Conservation (phyloP, 1,140 invertebrate species). For the Branchinecta lynchi region DNA sequence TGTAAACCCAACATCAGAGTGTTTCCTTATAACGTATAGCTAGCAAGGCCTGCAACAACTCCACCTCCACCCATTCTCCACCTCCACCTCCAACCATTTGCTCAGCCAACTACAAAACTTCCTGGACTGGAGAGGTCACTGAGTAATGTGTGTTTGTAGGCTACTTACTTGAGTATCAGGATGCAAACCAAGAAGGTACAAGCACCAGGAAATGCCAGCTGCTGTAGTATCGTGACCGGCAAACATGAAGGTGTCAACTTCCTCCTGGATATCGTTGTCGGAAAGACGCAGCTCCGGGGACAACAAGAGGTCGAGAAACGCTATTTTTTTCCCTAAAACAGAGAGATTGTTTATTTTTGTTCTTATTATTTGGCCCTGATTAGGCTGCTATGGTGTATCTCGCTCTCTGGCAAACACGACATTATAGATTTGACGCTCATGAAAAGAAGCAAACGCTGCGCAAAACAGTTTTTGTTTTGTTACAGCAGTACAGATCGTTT, state of each 20-base stretch:
- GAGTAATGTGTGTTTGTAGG: conserved; percentile 22
- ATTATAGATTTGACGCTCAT: too few species aligned
- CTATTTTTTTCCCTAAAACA: conserved; percentile 29
- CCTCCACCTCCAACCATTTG: conserved; percentile 13
- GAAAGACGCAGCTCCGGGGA: conserved; percentile 29
- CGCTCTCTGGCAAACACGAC: too few species aligned
- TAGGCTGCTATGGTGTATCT: too few species aligned
- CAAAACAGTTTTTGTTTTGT: too few species aligned
- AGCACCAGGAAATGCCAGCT: conserved; percentile 30
- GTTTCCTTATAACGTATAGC: conserved; percentile 14
- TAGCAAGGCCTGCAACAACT: conserved; percentile 10
- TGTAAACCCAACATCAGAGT: too few species aligned
- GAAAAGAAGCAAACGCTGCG: too few species aligned
- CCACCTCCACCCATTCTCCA: conserved; percentile 15
- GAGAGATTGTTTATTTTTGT: neutral
- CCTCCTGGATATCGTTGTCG: conserved; percentile 36
- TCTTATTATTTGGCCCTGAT: too few species aligned
- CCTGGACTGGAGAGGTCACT: neutral
- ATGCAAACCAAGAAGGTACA: conserved; percentile 31
- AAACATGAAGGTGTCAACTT: conserved; percentile 38
- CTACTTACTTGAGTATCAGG: conserved; percentile 34
- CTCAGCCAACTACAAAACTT: neutral
- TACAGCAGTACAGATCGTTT: too few species aligned
- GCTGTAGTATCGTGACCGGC: conserved; percentile 40
- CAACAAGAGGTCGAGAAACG: conserved; percentile 42